These are phyloP conservation scores for Fulmarus glacialis DNA, from an alignment of 2,113 vertebrate genomes.

Conservation along the genomic window DNA sequence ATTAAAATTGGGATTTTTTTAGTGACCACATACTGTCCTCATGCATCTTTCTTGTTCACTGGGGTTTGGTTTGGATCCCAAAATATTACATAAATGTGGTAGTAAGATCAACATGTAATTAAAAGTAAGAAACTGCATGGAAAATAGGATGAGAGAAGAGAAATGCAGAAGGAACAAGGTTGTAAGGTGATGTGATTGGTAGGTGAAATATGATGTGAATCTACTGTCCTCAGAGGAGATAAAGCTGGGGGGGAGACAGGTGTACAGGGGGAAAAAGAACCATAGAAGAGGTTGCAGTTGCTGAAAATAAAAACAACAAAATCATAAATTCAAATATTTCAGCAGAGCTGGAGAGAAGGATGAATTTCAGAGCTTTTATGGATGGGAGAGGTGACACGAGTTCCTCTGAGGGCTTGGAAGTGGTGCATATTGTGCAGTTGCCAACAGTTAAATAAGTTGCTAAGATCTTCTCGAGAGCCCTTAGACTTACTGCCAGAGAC, in stretches of 20 bases:
- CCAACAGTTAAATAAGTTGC: constrained; percentile 6
- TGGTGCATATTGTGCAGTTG: not conserved
- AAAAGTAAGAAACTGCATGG: not conserved
- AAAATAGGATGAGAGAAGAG: not conserved
- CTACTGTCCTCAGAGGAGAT: not conserved
- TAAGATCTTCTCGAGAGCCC: not conserved
- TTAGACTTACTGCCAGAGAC: not conserved
- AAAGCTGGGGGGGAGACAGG: not conserved
- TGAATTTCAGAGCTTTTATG: not conserved
- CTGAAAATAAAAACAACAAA: not conserved
- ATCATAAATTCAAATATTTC: not conserved
- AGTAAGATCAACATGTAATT: not conserved
- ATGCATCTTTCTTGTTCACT: not conserved
- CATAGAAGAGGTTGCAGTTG: not conserved
- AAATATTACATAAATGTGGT: not conserved
- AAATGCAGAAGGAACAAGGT: not conserved
- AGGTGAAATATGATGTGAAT: not conserved
- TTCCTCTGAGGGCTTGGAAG: not conserved
- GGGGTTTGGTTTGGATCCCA: not conserved
- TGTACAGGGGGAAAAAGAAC: no score
- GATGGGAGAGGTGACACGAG: not conserved
- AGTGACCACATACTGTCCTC: not conserved
- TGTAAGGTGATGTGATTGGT: not conserved
- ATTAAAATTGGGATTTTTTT: not conserved
- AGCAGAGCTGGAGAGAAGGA: not conserved